Conservation (phyloP, 2,797 vertebrate genomes). For the Argya squamiceps region DNA sequence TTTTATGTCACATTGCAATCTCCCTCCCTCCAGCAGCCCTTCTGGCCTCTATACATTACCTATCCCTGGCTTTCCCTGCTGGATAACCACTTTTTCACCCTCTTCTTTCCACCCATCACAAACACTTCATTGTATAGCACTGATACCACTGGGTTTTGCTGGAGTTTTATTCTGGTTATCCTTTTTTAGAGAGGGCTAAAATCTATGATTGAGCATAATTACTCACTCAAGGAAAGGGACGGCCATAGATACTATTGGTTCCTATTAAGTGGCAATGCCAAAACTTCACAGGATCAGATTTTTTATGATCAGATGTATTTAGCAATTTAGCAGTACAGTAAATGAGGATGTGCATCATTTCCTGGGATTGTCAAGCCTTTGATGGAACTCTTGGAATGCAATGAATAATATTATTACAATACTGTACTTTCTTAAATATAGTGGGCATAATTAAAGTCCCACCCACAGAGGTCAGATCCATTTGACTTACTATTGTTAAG, state of each 20-base stretch:
- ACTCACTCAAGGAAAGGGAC: neutral
- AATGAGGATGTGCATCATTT: slow-evolving; percentile 56
- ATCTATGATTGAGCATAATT: neutral
- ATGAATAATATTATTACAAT: slow-evolving; percentile 56
- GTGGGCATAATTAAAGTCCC: neutral
- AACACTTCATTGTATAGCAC: neutral
- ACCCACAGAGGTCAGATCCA: slow-evolving; percentile 39
- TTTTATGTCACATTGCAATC: neutral
- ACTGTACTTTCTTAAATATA: slow-evolving; percentile 48
- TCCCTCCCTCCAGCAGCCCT: neutral
- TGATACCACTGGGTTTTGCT: neutral
- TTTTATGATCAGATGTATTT: slow-evolving; percentile 23
- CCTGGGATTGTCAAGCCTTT: slow-evolving; percentile 46
- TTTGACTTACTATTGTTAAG: slow-evolving; percentile 46
- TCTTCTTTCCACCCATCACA: neutral
- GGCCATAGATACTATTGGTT: neutral
- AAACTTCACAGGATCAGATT: neutral
- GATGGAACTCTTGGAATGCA: slow-evolving; percentile 62
- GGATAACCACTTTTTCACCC: neutral
- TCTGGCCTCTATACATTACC: neutral
- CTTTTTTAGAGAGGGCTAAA: neutral
- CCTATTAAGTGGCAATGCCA: neutral
- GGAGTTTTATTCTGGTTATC: neutral
- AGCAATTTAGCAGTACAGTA: slow-evolving; percentile 1
- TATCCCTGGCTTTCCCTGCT: neutral